Conservation (phyloP, 2,113 vertebrate genomes). For the Plestiodon gilberti region DNA sequence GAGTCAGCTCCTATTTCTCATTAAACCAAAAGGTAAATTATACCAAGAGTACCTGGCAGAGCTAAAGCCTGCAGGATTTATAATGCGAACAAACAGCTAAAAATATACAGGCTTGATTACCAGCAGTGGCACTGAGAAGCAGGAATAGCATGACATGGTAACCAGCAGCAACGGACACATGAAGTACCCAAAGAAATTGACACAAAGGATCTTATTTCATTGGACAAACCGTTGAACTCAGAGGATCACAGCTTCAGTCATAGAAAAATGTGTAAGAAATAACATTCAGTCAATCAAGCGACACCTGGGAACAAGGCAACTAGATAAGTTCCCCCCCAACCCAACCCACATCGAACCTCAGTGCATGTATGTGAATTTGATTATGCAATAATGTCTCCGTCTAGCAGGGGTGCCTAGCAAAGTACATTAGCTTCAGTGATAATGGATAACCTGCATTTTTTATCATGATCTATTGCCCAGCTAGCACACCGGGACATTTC, state of each 20-base stretch:
- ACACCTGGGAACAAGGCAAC: neutral
- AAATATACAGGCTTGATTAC: conserved; percentile 67
- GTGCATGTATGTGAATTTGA: conserved; percentile 27
- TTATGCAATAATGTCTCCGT: conserved; percentile 65
- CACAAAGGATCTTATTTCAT: neutral
- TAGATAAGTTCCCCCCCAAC: neutral
- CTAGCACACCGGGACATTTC: conserved; percentile 52
- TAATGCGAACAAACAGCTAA: conserved; percentile 68
- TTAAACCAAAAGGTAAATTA: conserved; percentile 78
- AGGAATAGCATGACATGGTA: conserved; percentile 35
- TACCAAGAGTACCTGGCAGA: conserved; percentile 55
- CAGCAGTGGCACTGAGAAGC: conserved; percentile 43
- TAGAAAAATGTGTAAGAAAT: neutral
- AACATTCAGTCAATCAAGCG: neutral
- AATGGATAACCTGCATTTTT: conserved; percentile 63
- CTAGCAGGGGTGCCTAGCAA: conserved; percentile 58
- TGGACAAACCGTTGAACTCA: neutral
- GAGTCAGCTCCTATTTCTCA: conserved; percentile 76
- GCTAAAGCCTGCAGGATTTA: conserved; percentile 62
- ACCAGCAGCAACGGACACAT: neutral
- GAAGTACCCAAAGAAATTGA: neutral
- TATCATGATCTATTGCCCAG: conserved; percentile 66
- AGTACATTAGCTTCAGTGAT: conserved; percentile 56
- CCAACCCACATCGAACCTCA: neutral
- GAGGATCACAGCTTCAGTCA: neutral